A percentile compares a stretch with the other conserved stretches of the same genome.
phyloP scores from a whole-genome alignment of 1,140 invertebrate species.

The Trichonephila clavata region DNA sequence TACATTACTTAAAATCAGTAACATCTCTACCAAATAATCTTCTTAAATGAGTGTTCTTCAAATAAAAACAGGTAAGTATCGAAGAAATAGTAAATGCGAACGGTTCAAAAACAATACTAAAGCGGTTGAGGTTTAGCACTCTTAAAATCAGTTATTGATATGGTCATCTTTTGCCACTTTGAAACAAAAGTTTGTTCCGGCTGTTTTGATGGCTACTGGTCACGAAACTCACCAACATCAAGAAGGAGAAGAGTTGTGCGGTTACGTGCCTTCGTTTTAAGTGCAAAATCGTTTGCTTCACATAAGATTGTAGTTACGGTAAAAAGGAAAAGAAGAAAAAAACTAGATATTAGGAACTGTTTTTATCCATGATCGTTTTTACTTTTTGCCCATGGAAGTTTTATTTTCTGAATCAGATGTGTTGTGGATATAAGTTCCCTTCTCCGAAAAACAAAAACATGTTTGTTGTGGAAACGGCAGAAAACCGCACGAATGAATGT shows the following conservation, averaged over 20 bases:
- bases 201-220: neutral
- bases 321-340: neutral
- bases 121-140: neutral
- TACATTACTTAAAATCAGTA: neutral
- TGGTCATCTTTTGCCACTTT: constrained; percentile 35
- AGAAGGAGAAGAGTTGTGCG: neutral
- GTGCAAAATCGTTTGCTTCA: constrained; percentile 18
- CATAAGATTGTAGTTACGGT: neutral
- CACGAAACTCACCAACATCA: neutral
- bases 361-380: neutral
- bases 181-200: neutral
- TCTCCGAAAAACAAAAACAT: neutral
- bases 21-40: neutral
- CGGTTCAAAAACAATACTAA: neutral
- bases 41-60: neutral
- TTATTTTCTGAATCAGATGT: neutral
- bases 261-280: constrained; percentile 27
- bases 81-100: neutral
- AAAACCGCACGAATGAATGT: neutral
- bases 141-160: constrained; percentile 29
- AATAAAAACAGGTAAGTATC: neutral
- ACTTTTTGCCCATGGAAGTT: neutral
- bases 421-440: neutral
- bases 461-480: neutral
- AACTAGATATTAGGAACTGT: neutral